Evolutionary conservation across 53 echinoderm and acorn worm genomes (phyloP), one percentile per base, ranked within the genome.

Genomic region (Hippasteria phrygiana): DNA sequence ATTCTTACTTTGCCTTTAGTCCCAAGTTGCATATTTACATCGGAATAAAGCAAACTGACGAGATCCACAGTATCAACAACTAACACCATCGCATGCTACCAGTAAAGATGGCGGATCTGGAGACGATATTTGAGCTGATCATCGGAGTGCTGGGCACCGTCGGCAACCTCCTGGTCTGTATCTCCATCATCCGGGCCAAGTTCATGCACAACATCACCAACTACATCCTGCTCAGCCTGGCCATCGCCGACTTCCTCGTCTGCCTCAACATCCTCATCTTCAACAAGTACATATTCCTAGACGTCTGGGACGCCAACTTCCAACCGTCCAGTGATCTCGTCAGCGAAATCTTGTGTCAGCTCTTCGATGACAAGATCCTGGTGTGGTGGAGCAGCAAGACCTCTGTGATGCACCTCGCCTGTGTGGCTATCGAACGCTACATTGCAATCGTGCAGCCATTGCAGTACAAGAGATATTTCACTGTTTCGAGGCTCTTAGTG

Each of bases 371-470:
- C 66, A 88, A 87, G 20, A 85, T 94, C 56, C 74, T 94, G 50
- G 93, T 96, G 48, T 96, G 96, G 96, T 89, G 90, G 47, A 89
- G 94, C 74, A 91, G 94, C 41, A 96, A 92, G 43, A 93, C 94
- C 1, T 96, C 96, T 1, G 92, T 94, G 2, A 94, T 94, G 65
- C 91, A 96, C 55, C 88, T 96, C 22, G 91, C 93, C n/a, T 87
- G 80, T 26, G 96, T 96, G 22, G 94, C 96, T 0, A 87, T 93
- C 12, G 96, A 94, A 37, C 47, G 94, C 17, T 94, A 90, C 77
- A 88, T 96, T 42, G 96, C 96, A 26, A 94, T 96, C 16, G 96
- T 96, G 34, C 92, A 94, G 29, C 96, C 96, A 4, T 87, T 96
- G 36, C 91, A 79, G 32, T 96, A 96, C 76, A 86, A 92, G 20